phyloP scores from a whole-genome alignment of 2,888 invertebrate genomes.

The Nephrocerus scutellatus region DNA sequence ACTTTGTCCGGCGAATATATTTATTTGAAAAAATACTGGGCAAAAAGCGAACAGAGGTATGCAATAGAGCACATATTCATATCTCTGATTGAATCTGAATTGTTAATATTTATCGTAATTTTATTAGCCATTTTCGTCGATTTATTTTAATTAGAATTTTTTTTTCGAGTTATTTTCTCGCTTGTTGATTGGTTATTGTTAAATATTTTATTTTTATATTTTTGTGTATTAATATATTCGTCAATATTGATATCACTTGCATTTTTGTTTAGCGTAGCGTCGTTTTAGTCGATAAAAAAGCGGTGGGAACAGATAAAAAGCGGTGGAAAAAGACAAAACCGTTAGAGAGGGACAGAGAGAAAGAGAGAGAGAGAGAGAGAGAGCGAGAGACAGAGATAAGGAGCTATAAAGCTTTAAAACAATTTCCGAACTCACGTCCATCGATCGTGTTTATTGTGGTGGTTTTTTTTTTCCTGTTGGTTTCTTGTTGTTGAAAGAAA shows the following conservation, averaged over 20 bases:
- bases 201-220: conserved; percentile 21
- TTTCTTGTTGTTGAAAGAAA: conserved; percentile 17
- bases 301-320: no score
- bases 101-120: conserved; percentile 21
- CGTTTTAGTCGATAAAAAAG: conserved; percentile 2
- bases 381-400: no score
- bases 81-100: conserved; percentile 41
- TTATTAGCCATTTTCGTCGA: conserved; percentile 26
- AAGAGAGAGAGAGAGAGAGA: no score
- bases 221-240: conserved; percentile 45
- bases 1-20: conserved; percentile 36
- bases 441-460: conserved; percentile 21
- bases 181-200: conserved; percentile 19
- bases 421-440: conserved; percentile 26
- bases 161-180: conserved; percentile 19
- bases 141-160: conserved; percentile 14
- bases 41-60: conserved; percentile 44
- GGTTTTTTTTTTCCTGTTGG: no score
- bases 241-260: conserved; percentile 41
- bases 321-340: no score
- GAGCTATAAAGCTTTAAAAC: no score
- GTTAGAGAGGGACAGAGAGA: no score
- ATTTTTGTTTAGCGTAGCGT: conserved; percentile 12
- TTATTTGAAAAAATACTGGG: conserved; percentile 32
- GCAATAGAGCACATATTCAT: conserved; percentile 40